Evolutionary conservation across 2,113 vertebrate genomes (phyloP), one percentile per base, ranked within the genome.

Genomic region (Perca schrenkii): DNA sequence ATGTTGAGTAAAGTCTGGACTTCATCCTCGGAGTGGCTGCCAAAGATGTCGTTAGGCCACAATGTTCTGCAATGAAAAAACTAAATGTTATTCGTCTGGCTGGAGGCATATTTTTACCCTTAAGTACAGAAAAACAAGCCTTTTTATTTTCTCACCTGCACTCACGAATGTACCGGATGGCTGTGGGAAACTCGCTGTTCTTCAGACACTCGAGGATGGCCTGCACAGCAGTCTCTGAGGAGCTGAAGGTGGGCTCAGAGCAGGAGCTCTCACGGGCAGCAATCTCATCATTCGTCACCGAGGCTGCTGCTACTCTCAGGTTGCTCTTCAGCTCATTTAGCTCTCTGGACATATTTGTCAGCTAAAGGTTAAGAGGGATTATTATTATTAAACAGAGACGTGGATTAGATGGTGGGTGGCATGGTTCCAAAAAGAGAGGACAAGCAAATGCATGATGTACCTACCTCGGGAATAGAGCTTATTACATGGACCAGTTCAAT

Each of bases 11-110:
- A 95, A 28, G 97, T 99, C 94, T 98, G 98, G 87, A 97, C 95
- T 92, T 99, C 98, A 34, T 98, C 97, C 0, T 99, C 98, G 34
- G 96, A 96, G 72, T 73, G 96, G 93, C 96, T 97, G 91, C 98
- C 98, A 87, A 99, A 99, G 90, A 99, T 98, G 91, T 99, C 96
- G 56, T 97, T 97, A 65, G 98, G 98, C 98, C 98, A 99, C 74
- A 95, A 79, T 91, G 91, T 96, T 95, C 98, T 99, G 94, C 57
- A 95, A 63, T 60, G 8, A 36, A 78, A 84, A 79, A 15, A 43
- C 3, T 16, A 22, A 13, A 70, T 22, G 6, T 43, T n/a, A 25
- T 10, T 16, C 0, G 3, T 57, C 34, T 60, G 16, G 46, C 1
- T 57, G 12, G 1, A 14, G 8, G n/a, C 19, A 46, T 31, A 47